Percentiles rank a stretch among this genome's conserved stretches.
Conservation (phyloP, 2,888 invertebrate genomes). For the Eucera pruinosa region DNA sequence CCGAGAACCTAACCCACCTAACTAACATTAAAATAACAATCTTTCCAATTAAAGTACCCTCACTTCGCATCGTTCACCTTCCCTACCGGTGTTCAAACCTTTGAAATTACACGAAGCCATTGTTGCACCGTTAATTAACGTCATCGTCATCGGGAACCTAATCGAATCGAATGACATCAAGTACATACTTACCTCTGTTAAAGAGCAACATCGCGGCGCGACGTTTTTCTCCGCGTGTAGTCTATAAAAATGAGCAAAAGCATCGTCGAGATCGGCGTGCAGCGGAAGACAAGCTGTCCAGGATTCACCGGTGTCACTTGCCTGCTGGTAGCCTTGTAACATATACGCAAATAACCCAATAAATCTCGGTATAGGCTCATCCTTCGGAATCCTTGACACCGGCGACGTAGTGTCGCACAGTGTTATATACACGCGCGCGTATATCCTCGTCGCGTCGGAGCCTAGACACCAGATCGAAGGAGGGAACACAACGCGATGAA, state of each 20-base stretch:
- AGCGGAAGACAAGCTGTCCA: slow-evolving; percentile 44
- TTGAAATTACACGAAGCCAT: too few relatives aligned
- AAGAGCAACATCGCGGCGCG: too few relatives aligned
- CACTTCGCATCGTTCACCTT: too few relatives aligned
- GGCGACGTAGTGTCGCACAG: slow-evolving; percentile 71
- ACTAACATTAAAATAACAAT: too few relatives aligned
- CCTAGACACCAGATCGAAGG: not conserved
- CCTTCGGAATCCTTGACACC: slow-evolving; percentile 79
- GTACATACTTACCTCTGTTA: too few relatives aligned
- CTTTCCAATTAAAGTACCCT: too few relatives aligned
- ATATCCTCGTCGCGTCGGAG: slow-evolving; percentile 31
- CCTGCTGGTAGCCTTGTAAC: slow-evolving; percentile 79
- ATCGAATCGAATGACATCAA: not conserved
- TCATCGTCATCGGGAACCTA: not conserved
- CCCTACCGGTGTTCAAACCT: not conserved
- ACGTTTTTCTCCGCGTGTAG: not conserved
- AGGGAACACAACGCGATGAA: slow-evolving; percentile 34
- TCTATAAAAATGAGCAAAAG: not conserved
- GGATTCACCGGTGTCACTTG: slow-evolving; percentile 66
- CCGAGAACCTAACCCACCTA: too few relatives aligned
- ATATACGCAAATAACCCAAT: slow-evolving; percentile 82
- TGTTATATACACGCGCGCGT: slow-evolving; percentile 40
- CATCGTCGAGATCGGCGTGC: not conserved
- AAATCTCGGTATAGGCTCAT: slow-evolving; percentile 80
- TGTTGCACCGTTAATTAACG: too few relatives aligned